Evolutionary conservation across 1,140 invertebrate genomes (phyloP).

Genomic region (Tetramorium parvispinum): DNA sequence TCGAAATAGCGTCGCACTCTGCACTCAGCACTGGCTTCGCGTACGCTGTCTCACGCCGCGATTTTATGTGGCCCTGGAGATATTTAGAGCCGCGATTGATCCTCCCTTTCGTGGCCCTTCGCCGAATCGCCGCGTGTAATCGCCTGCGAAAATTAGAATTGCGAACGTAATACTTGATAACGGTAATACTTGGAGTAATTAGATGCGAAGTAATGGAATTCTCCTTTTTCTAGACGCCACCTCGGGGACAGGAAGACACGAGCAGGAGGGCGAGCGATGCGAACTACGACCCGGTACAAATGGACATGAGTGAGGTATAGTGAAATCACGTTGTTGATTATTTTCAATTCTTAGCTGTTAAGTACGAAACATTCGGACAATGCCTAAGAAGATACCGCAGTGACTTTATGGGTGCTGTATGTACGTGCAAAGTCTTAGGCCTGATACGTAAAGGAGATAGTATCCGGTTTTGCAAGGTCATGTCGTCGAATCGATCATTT

Average conservation of each 20-base stretch:
- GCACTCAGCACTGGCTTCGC: conserved; percentile 43
- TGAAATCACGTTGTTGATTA: conserved; percentile 59
- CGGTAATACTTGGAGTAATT: background rate
- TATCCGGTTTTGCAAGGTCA: conserved; percentile 64
- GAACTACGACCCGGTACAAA: conserved; percentile 87
- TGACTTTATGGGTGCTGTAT: conserved; percentile 72
- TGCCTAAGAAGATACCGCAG: conserved; percentile 69
- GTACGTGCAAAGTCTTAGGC: conserved; percentile 57
- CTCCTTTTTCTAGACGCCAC: conserved; percentile 77
- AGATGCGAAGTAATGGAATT: background rate
- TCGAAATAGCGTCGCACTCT: conserved; percentile 23
- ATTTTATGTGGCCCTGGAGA: background rate
- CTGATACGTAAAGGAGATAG: conserved; percentile 60
- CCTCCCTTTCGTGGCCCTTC: too few species aligned
- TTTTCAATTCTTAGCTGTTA: conserved; percentile 62
- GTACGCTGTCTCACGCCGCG: background rate
- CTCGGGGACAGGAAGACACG: conserved; percentile 63
- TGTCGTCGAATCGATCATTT: conserved; percentile 9
- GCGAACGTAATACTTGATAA: too few species aligned
- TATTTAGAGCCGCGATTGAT: background rate
- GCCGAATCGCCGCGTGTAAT: background rate
- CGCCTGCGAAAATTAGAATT: background rate
- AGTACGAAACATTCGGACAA: conserved; percentile 67
- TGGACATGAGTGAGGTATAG: conserved; percentile 88
- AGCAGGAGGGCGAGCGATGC: conserved; percentile 81